Conservation (phyloP, 1,140 invertebrate species). For the Conus ventricosus region DNA sequence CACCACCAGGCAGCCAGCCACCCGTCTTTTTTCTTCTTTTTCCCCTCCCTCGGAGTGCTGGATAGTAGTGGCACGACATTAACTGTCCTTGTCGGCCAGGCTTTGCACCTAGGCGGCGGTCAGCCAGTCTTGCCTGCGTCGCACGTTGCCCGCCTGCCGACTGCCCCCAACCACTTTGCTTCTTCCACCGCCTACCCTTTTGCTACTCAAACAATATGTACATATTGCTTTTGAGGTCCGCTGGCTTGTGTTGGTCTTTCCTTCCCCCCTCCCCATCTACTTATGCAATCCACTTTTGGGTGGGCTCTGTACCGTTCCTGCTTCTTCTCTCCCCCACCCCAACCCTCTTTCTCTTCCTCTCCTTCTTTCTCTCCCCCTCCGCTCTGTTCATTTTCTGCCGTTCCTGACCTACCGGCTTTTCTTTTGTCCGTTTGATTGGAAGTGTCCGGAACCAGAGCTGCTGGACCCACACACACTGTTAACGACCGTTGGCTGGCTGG, state of each 20-base stretch:
- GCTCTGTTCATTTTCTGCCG: not conserved
- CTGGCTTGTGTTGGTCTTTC: not conserved
- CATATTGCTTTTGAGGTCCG: not conserved
- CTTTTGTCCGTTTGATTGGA: not conserved
- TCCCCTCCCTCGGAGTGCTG: too few species aligned
- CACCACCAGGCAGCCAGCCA: constrained; percentile 1
- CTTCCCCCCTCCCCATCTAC: not conserved
- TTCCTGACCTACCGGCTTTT: not conserved
- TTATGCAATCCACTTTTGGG: not conserved
- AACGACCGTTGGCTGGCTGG: not conserved
- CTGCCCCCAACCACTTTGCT: not conserved
- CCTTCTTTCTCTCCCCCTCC: not conserved
- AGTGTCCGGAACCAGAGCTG: not conserved
- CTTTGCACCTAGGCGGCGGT: not conserved
- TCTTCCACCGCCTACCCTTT: not conserved
- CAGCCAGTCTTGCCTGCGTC: not conserved
- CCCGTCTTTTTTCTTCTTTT: not conserved
- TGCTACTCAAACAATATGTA: not conserved
- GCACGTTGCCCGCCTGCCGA: too few species aligned
- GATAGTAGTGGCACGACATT: too few species aligned
- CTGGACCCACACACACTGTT: not conserved
- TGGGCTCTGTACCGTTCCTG: not conserved
- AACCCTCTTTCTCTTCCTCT: not conserved
- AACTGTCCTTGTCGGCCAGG: not conserved
- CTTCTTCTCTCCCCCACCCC: not conserved